Evolutionary conservation across 2,113 vertebrate genomes (phyloP).

Genomic region (Ceyx melanurus): DNA sequence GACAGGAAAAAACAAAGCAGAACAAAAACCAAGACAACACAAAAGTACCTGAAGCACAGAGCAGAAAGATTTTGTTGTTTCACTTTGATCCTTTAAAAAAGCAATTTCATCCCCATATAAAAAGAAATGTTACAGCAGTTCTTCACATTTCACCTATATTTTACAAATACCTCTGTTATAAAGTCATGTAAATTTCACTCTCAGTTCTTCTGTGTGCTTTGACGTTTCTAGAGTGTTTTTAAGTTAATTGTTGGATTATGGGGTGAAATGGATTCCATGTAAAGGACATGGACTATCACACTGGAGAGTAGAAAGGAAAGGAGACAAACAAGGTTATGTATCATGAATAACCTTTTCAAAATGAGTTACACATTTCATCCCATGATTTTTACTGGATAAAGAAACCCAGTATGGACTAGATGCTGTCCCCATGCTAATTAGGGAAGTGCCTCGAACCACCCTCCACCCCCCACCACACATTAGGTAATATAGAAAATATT

Average conservation of each 20-base stretch:
- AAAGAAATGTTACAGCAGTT: slow-evolving; percentile 25
- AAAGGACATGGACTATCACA: background rate
- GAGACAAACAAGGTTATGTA: background rate
- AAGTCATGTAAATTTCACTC: background rate
- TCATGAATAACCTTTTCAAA: background rate
- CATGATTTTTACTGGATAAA: background rate
- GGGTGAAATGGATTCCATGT: background rate
- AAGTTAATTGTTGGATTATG: background rate
- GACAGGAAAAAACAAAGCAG: background rate
- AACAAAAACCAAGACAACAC: background rate
- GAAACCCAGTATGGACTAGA: background rate
- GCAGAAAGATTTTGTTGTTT: slow-evolving; percentile 11
- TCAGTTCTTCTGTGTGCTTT: background rate
- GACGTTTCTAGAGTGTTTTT: background rate
- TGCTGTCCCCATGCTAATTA: background rate
- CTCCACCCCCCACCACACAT: too few relatives aligned
- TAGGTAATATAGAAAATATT: accelerated
- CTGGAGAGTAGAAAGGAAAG: background rate
- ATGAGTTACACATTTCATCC: background rate
- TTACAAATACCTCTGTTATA: slow-evolving; percentile 10
- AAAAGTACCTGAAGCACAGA: background rate
- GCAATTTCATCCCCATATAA: background rate
- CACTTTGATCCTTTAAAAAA: slow-evolving; percentile 27
- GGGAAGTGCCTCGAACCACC: background rate
- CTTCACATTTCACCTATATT: slow-evolving; percentile 29